phyloP scores from a whole-genome alignment of 2,797 vertebrate species.

The Argentina silus region DNA sequence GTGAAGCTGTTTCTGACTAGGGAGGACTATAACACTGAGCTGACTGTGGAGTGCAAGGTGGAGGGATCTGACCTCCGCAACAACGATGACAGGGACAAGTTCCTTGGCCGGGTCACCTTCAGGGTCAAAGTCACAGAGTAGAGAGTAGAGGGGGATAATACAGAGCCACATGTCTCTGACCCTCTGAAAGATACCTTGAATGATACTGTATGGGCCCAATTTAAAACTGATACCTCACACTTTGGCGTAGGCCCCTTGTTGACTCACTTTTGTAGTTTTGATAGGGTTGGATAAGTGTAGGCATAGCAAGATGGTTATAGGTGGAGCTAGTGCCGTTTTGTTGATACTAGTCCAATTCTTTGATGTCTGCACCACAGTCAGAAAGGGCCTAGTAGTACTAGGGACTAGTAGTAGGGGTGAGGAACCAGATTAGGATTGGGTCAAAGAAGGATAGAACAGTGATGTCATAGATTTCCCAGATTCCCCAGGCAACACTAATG shows the following conservation, averaged over 20 bases:
- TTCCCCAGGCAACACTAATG: neutral
- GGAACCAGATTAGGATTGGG: neutral
- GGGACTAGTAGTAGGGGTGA: neutral
- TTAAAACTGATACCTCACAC: conserved; percentile 26
- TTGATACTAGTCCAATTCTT: too few relatives aligned
- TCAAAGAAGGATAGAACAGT: neutral
- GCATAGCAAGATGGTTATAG: conserved; percentile 62
- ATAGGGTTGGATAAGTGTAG: conserved; percentile 59
- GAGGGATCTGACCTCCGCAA: conserved; percentile 87
- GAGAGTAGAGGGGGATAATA: conserved; percentile 32
- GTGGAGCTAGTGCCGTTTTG: conserved; percentile 36
- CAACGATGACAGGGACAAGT: conserved; percentile 92
- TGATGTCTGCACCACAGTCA: neutral
- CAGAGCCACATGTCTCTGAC: neutral
- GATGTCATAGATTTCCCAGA: neutral
- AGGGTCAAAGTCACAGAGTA: conserved; percentile 85
- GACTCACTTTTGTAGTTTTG: conserved; percentile 43
- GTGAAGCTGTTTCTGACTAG: conserved; percentile 83
- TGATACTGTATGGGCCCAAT: conserved; percentile 50
- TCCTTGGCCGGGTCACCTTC: conserved; percentile 92
- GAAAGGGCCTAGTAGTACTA: neutral
- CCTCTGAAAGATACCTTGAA: conserved; percentile 57
- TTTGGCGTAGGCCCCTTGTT: conserved; percentile 5
- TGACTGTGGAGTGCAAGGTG: conserved; percentile 89
- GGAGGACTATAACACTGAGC: conserved; percentile 81